Percentiles rank a stretch among this genome's conserved stretches.
These are phyloP conservation scores for Drosophila carrolli DNA, from an alignment of 1,140 invertebrate genomes.

Conservation along the genomic window DNA sequence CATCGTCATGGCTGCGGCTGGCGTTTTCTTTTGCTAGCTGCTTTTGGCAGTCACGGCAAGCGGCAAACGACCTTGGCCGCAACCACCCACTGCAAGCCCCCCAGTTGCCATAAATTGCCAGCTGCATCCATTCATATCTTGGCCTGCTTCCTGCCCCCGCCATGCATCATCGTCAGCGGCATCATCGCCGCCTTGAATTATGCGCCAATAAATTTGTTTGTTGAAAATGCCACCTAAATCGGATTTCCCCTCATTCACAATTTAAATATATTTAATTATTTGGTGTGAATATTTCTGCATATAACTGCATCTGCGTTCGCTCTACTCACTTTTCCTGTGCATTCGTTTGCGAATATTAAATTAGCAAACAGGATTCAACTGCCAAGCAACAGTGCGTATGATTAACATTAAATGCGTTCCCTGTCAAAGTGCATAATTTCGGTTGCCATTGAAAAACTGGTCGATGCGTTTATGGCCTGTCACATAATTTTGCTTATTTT, in stretches of 20 bases:
- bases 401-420: conserved; percentile 58
- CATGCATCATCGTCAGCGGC: conserved; percentile 68
- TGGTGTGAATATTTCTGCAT: conserved; percentile 1
- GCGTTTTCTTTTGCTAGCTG: conserved; percentile 43
- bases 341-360: conserved; percentile 21
- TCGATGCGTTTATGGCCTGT: conserved; percentile 12
- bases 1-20: conserved; percentile 33
- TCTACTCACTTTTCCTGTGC: neutral
- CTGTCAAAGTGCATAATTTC: conserved; percentile 50
- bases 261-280: conserved; percentile 43
- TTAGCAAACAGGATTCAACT: conserved; percentile 33
- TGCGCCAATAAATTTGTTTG: conserved; percentile 76
- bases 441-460: conserved; percentile 13
- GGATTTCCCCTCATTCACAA: conserved; percentile 13
- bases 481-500: conserved; percentile 55
- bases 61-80: conserved; percentile 47
- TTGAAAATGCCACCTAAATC: conserved; percentile 28
- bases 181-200: conserved; percentile 58
- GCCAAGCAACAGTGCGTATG: conserved; percentile 63
- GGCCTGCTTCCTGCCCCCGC: conserved; percentile 16
- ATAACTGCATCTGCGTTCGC: neutral
- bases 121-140: conserved; percentile 68
- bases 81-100: neutral
- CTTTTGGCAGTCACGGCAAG: conserved; percentile 45
- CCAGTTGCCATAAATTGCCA: conserved; percentile 58